Evolutionary conservation across 2,113 vertebrate species (phyloP), one percentile per base, ranked within the genome.

Genomic region (Macquaria australasica): DNA sequence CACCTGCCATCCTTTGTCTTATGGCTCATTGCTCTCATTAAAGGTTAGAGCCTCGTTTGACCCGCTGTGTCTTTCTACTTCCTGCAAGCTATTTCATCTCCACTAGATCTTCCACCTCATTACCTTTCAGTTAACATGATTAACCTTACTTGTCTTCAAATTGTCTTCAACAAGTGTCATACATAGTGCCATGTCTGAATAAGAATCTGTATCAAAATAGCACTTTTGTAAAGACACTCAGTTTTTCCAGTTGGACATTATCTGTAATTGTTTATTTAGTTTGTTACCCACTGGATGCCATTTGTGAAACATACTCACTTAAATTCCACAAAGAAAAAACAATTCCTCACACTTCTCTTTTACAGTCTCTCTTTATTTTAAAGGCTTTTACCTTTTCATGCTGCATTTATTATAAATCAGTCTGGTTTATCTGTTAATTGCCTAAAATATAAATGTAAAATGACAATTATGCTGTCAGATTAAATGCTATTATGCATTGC

Each of bases 51-150:
- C 62, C 87, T 89, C 82, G 84, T 89, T 91, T 91, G 69, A 89
- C 72, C 75, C 3, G 0, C 43, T 70, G 37, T 81, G 81, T 87
- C 88, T 85, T 79, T 80, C 73, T 88, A 67, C 73, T 85, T 86
- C 86, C 80, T 84, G 79, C 84, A 51, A 84, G 78, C 73, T 74
- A 78, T 71, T 88, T 89, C 48, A 82, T 78, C 76, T 80, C 43
- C 45, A 73, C 73, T 60, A 60, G 82, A 88, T 79, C 83, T 72
- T 91, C 72, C 83, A 87, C 91, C 82, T 92, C 88, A 94, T 93
- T 92, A 91, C 78, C 73, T 79, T 77, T 89, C 73, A 62, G 73
- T 90, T 92, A 87, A 91, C 58, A 90, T 85, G 73, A 89, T 89
- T 89, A 91, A 91, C 79, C 69, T 87, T 81, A 80, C 75, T 55